Evolutionary conservation across 2,797 vertebrate species (phyloP).

Genomic region (Mormyrus proboscirostris): DNA sequence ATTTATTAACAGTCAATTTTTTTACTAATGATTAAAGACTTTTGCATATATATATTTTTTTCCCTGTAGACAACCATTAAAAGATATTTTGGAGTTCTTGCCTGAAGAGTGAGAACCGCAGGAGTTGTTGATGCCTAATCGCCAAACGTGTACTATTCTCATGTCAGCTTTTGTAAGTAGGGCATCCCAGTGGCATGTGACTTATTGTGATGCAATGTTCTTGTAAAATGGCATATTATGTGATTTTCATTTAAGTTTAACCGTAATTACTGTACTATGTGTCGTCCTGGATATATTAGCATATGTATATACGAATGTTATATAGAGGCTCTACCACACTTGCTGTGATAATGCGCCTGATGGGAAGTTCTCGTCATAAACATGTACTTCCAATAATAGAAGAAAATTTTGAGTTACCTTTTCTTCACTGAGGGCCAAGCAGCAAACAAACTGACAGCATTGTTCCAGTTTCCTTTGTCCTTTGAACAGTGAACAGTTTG

Average conservation of each 20-base stretch:
- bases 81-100: not conserved
- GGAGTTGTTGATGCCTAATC: not conserved
- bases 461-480: not conserved
- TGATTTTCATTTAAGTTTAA: not conserved
- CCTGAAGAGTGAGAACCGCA: not conserved
- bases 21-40: not conserved
- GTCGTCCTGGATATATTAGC: not conserved
- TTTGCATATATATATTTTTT: not conserved
- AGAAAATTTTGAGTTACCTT: not conserved
- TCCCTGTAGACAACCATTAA: constrained; percentile 4
- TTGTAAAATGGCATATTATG: not conserved
- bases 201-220: not conserved
- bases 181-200: not conserved
- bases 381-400: not conserved
- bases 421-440: not conserved
- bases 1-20: not conserved
- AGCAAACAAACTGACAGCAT: not conserved
- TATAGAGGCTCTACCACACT: not conserved
- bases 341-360: not conserved
- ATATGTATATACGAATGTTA: not conserved
- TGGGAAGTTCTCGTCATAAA: not conserved
- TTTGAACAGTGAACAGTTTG: not conserved
- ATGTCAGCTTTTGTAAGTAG: constrained; percentile 7
- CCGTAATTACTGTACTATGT: not conserved
- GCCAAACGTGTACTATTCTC: not conserved